Evolutionary conservation across 2,888 invertebrate genomes (phyloP), one percentile per base, ranked within the genome.

Genomic region (Syritta pipiens): DNA sequence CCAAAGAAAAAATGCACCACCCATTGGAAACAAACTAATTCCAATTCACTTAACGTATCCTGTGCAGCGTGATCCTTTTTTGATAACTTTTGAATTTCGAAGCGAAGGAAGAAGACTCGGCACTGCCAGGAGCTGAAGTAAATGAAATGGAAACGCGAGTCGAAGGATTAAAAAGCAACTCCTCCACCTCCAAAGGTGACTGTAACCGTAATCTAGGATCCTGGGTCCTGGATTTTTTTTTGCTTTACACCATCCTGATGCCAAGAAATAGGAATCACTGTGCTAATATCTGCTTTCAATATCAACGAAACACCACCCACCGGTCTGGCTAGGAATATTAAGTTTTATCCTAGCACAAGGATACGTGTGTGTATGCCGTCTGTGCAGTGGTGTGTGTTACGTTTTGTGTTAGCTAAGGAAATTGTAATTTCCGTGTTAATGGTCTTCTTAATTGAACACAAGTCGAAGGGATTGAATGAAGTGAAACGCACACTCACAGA

Each of bases 351-450:
- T 49, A 32, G 24, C 55, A 17, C n/a, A 26, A 48, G 10, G 42
- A 30, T 26, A 37, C 62, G 30, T 30, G 17, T 5, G 32, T 7
- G 22, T 12, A 20, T 19, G 49, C 9, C n/a, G 20, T 12, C 12
- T 4, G 51, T 10, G 19, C 3, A 26, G 30, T 17, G 19, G 20
- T 40, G 63, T 69, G 26, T 77, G 59, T 51, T 60, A 72, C 53
- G 44, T 65, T 59, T 72, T 72, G 67, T 79, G 79, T 74, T 60
- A 67, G 67, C 79, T 74, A 63, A 74, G 79, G 74, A 79, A 79
- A 74, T 74, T 79, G 79, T 79, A 79, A 79, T 79, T 74, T 79
- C 74, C 79, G 74, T 79, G 79, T 79, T 79, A 79, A 79, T 79
- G 67, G 79, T 79, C 79, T 71, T 71, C 71, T 79, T 79, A 79